Evolutionary conservation across 2,797 vertebrate genomes (phyloP), one percentile per base, ranked within the genome.

Genomic region (Myripristis murdjan): DNA sequence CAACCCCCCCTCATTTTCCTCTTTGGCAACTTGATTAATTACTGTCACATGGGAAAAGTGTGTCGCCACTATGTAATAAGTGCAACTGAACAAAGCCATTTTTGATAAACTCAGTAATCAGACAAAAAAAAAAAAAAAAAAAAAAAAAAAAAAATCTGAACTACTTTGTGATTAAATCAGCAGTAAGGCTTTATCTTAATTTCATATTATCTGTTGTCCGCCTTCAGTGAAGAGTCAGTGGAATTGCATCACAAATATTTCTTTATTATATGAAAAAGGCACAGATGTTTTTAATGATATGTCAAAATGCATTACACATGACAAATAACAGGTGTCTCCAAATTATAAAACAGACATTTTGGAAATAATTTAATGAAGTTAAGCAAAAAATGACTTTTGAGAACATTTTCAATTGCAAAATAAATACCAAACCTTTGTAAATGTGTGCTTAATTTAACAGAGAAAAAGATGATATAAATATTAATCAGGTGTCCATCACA

Each of bases 21-120:
- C 26, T 68, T 69, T 90, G 90, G 88, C 92, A 90, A 70, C 68
- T 90, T 95, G 95, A 95, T 95, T 94, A 93, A 95, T 94, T 85
- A 71, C 81, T 24, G 37, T 89, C 93, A 84, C 86, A 48, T 4
- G 86, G 90, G 92, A 85, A 62, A 24, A 2, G 18, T 64, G 70
- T 75, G 26, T 73, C 60, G 35, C 65, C 75, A n/a, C 47, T 49
- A 75, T 76, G 39, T 75, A 70, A 64, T 31, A 48, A 44, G 51
- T 71, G 73, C 73, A 68, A 78, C 35, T 69, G 64, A 85, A 75
- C 62, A 70, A 77, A 79, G 46, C 23, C 16, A 48, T 72, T 77
- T 65, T 11, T 18, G 31, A 60, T 59, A 5, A 2, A 53, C 35
- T 20, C 11, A 68, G 49, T 7, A 43, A 52, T 64, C 16, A 8